Base-by-base conservation (phyloP, 2,888 invertebrate species). In the Charanyca ferruginea region DNA sequence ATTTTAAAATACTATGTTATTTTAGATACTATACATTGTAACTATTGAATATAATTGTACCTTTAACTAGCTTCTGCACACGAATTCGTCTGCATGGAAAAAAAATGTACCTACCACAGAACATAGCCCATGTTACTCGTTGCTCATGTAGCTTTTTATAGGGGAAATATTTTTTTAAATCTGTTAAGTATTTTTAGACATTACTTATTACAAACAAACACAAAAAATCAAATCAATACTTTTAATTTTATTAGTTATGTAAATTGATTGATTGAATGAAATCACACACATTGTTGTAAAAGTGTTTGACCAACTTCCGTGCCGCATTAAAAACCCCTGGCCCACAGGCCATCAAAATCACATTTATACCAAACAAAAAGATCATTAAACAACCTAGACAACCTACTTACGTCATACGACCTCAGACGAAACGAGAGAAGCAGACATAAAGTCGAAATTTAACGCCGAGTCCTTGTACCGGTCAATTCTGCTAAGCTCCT, bases 401-500 rank as follows among this genome's bases (percentile, higher is more conserved):
- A 16, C 4, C 13, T 20, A 20, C 20, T 22, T 47, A 51, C 41
- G 18, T 48, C 22, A 51, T 62, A 65, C 54, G 60, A 66, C 58
- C 57, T 52, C 32, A 65, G 18, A 61, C 52, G 32, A 61, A 62
- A 54, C 79, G 38, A 45, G 52, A 53, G 41, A 8, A 48, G n/a
- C 47, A 65, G 58, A 25, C 66, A 52, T 79, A 53, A 57, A 57
- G 16, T 59, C 28, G 41, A 59, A 70, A 68, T 71, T 63, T 49
- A 62, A 69, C 53, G 48, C 64, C 44, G 16, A 52, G 66, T 67
- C 66, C 65, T 65, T 61, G 55, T 60, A 7, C 59, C 22, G 48
- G 38, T 41, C 51, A 66, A 77, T 74, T 80, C 58, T 54, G 63
- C 68, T 68, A 73, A 83, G 61, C 70, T 53, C 61, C 32, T 49